These are phyloP conservation scores for Lethrus apterus DNA, from an alignment of 1,140 invertebrate species.

Conservation along the genomic window DNA sequence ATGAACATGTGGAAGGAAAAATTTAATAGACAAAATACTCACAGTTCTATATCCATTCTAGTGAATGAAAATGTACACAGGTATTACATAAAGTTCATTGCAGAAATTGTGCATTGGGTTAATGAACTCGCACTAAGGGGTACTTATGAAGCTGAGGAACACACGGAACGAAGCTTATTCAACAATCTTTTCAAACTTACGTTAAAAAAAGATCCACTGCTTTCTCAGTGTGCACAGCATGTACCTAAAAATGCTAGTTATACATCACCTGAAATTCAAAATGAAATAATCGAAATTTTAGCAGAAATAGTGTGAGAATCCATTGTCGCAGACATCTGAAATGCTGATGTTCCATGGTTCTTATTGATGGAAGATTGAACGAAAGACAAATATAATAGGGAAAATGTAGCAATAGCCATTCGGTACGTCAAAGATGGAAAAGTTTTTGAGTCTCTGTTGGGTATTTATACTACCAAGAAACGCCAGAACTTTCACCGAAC, in stretches of 20 bases:
- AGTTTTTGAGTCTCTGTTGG: constrained; percentile 24
- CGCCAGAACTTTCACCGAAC: too few species aligned
- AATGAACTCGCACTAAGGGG: constrained; percentile 18
- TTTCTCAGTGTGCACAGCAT: too few species aligned
- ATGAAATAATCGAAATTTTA: constrained; percentile 30
- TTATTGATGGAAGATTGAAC: constrained; percentile 31
- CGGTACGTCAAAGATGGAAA: too few species aligned
- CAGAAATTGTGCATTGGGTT: constrained; percentile 23
- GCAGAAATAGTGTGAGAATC: too few species aligned
- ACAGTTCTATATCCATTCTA: constrained; percentile 15
- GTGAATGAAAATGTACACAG: constrained; percentile 21
- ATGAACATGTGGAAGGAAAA: constrained; percentile 20
- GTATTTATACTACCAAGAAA: too few species aligned
- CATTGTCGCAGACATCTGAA: too few species aligned
- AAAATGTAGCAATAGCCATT: too few species aligned
- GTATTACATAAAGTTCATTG: too few species aligned
- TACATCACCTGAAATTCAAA: constrained; percentile 26
- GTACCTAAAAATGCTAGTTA: constrained; percentile 28
- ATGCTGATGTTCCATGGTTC: too few species aligned
- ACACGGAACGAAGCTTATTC: too few species aligned
- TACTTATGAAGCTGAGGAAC: too few species aligned
- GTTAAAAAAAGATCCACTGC: constrained; percentile 22
- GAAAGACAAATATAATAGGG: constrained; percentile 24
- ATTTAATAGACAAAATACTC: constrained; percentile 16
- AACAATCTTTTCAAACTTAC: too few species aligned